A percentile compares a stretch with the other conserved stretches of the same genome.
Conservation (phyloP, 2,888 invertebrate species). For the Parnassius mnemosyne region DNA sequence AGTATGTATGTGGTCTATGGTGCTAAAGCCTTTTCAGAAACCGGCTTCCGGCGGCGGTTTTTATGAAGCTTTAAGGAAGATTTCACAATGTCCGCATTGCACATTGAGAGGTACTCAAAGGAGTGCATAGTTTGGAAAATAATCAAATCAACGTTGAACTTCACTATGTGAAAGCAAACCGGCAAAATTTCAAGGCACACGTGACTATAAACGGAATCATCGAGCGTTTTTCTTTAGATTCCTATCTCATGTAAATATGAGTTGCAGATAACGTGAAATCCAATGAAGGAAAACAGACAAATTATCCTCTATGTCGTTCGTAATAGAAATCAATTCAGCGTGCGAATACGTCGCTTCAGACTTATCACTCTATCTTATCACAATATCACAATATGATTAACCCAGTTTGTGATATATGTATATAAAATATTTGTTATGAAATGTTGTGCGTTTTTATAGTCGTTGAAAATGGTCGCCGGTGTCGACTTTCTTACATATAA, state of each 20-base stretch:
- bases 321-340: background rate
- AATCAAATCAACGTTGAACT: no score
- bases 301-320: background rate
- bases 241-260: slow-evolving; percentile 16
- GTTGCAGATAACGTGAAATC: slow-evolving; percentile 19
- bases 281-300: background rate
- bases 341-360: background rate
- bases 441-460: slow-evolving; percentile 45
- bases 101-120: no score
- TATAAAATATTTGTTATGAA: slow-evolving; percentile 55
- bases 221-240: slow-evolving; percentile 21
- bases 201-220: slow-evolving; percentile 9
- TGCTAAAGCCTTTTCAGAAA: no score
- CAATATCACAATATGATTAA: slow-evolving; percentile 62
- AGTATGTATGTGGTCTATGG: no score
- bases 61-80: no score
- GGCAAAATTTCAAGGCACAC: slow-evolving; percentile 11
- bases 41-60: no score
- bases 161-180: slow-evolving; percentile 1
- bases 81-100: no score
- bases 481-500: slow-evolving; percentile 38
- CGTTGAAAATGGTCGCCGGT: slow-evolving; percentile 42
- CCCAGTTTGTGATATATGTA: slow-evolving; percentile 51
- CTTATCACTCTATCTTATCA: slow-evolving; percentile 59
- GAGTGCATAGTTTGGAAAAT: no score